phyloP scores from a whole-genome alignment of 2,888 invertebrate species.

The Magallana nippona region DNA sequence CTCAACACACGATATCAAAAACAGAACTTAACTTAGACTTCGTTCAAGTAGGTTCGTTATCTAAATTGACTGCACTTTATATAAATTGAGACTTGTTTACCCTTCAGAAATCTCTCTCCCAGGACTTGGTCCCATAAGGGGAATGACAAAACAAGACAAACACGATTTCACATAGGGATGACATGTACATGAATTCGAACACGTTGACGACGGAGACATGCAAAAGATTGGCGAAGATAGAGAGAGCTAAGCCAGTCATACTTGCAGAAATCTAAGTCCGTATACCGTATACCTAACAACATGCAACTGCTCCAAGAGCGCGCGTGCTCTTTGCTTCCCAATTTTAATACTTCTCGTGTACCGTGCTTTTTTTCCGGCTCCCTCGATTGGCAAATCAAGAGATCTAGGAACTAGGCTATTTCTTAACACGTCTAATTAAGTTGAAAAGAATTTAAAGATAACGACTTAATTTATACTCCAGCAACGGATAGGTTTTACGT shows the following conservation, averaged over 20 bases:
- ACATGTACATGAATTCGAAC: constrained; percentile 3
- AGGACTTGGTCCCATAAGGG: neutral
- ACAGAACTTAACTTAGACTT: neutral
- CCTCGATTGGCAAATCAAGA: neutral
- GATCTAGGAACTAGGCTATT: neutral
- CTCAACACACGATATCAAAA: neutral
- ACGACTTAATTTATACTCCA: constrained; percentile 6
- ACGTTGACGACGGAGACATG: constrained; percentile 6
- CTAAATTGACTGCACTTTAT: constrained; percentile 34
- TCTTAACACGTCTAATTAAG: constrained; percentile 17
- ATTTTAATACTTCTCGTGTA: too few relatives aligned
- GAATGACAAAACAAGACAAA: neutral
- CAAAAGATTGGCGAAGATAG: neutral
- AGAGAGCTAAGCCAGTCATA: neutral
- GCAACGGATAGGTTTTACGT: neutral
- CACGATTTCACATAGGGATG: constrained; percentile 10
- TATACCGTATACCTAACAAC: too few relatives aligned
- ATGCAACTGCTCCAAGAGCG: too few relatives aligned
- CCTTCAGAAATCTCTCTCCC: neutral
- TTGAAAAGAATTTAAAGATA: constrained; percentile 32
- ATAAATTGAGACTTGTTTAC: constrained; percentile 28
- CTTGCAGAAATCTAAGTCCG: neutral
- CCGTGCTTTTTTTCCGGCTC: too few relatives aligned
- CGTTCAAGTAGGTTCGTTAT: constrained; percentile 27
- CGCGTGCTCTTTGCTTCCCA: too few relatives aligned